Base-by-base conservation (phyloP, 37 sponge, comb jelly and placozoan species). In the Tethya wilhelma region DNA sequence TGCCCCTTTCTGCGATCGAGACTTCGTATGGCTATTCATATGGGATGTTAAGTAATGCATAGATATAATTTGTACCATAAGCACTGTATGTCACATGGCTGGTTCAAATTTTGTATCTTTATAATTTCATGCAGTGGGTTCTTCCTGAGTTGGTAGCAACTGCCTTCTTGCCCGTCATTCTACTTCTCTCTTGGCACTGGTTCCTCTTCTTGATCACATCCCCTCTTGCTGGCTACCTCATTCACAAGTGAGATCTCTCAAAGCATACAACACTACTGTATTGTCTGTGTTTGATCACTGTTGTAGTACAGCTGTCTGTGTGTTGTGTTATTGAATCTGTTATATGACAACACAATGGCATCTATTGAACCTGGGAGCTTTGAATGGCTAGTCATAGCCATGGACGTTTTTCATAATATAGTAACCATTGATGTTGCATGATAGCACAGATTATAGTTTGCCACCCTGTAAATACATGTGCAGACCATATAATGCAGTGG, bases 161-260 rank as follows among this genome's bases (percentile, higher is more conserved):
- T 17, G 32, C 78, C 12, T 38, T 78, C 23, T 60, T 89, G 33
- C 94, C 96, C 22, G 42, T 91, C 22, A 11, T 86, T 7, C 64
- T 91, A 22, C 67, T 95, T 14, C 64, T 95, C 6, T 63, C 87
- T 30, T 85, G 76, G 66, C 92, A 95, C 81, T 95, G 93, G 89
- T 55, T 95, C 37, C 57, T 95, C 34, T 89, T 87, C 55, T 28
- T 89, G 8, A 53, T 91, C 37, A 74, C 80, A 4, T 55, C 64
- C 7, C 96, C 96, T 29, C 25, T 86, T 22, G 59, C 92, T 28
- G 82, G 49, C 2, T 82, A 74, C 59, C 74, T 89, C 2, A 56
- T 86, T 45, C 65, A 86, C 77, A 89, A 84, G 94, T 93, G 2
- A 67, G 23, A n/a, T n/a, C n/a, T n/a, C n/a, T n/a, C n/a, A n/a